Conservation (phyloP, 2,113 vertebrate species). For the Atherinomorus stipes region DNA sequence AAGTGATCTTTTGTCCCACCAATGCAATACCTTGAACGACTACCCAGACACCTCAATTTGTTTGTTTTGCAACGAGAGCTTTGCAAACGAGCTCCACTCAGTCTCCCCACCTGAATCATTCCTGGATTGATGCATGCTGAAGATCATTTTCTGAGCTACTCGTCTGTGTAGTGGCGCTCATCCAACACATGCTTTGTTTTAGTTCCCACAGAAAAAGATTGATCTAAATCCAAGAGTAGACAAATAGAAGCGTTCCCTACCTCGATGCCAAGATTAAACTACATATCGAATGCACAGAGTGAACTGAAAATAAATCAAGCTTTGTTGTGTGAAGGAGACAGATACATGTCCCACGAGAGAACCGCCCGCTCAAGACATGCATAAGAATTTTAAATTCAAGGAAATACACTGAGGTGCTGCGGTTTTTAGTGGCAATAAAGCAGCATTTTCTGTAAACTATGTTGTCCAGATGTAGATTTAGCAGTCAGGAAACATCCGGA, state of each 20-base stretch:
- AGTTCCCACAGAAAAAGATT: conserved; percentile 65
- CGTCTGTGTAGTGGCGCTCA: conserved; percentile 69
- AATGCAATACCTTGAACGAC: conserved; percentile 1
- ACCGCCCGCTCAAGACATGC: conserved; percentile 46
- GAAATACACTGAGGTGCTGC: conserved; percentile 37
- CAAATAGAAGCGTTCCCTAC: conserved; percentile 64
- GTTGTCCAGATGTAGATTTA: conserved; percentile 51
- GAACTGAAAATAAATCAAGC: conserved; percentile 71
- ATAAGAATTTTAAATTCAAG: conserved; percentile 59
- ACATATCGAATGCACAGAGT: conserved; percentile 59
- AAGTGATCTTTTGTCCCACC: conserved; percentile 24
- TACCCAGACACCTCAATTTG: conserved; percentile 50
- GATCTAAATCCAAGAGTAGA: conserved; percentile 68
- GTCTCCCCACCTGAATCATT: conserved; percentile 65
- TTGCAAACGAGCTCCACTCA: conserved; percentile 56
- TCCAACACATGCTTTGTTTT: conserved; percentile 77
- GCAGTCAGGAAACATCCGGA: conserved; percentile 29
- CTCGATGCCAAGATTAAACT: conserved; percentile 68
- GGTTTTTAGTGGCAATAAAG: conserved; percentile 42
- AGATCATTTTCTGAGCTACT: conserved; percentile 76
- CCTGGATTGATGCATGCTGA: conserved; percentile 65
- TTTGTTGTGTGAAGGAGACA: conserved; percentile 60
- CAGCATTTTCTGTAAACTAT: conserved; percentile 37
- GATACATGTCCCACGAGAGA: conserved; percentile 58
- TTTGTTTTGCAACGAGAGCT: conserved; percentile 64